Conservation (phyloP, 2,797 vertebrate species). For the Cryptoblepharus egeriae region DNA sequence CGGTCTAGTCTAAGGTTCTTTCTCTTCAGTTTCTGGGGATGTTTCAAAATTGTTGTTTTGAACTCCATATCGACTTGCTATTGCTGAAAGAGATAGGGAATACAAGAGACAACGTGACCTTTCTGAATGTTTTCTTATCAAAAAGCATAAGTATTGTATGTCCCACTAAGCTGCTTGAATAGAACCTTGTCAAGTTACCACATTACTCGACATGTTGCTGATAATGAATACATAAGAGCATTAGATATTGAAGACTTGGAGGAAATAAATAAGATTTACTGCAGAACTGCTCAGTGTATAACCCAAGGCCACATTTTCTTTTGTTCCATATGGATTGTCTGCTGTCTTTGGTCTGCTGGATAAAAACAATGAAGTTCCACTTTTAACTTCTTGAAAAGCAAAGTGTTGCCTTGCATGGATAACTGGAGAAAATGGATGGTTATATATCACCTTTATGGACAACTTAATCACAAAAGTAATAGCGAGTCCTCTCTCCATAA, state of each 20-base stretch:
- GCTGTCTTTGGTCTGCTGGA: conserved; percentile 57
- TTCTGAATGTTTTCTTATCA: conserved; percentile 74
- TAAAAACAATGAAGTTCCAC: conserved; percentile 58
- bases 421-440: conserved; percentile 62
- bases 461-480: conserved; percentile 54
- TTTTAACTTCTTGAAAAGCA: conserved; percentile 62
- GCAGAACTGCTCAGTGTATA: conserved; percentile 63
- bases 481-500: conserved; percentile 41
- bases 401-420: conserved; percentile 54
- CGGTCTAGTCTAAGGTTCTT: conserved; percentile 4
- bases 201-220: conserved; percentile 68
- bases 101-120: conserved; percentile 69
- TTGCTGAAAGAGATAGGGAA: conserved; percentile 62
- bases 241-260: conserved; percentile 67
- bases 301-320: conserved; percentile 52
- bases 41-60: conserved; percentile 60
- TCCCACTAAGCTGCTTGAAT: conserved; percentile 71
- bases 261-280: conserved; percentile 73
- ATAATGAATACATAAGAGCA: conserved; percentile 75
- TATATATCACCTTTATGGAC: conserved; percentile 59
- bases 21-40: conserved; percentile 12
- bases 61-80: conserved; percentile 21
- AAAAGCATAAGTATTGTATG: conserved; percentile 66
- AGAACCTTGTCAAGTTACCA: conserved; percentile 74
- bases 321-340: conserved; percentile 45